Percentiles rank a stretch among this genome's conserved stretches.
Conservation (phyloP, 2,113 vertebrate genomes). For the Carassius gibelio region DNA sequence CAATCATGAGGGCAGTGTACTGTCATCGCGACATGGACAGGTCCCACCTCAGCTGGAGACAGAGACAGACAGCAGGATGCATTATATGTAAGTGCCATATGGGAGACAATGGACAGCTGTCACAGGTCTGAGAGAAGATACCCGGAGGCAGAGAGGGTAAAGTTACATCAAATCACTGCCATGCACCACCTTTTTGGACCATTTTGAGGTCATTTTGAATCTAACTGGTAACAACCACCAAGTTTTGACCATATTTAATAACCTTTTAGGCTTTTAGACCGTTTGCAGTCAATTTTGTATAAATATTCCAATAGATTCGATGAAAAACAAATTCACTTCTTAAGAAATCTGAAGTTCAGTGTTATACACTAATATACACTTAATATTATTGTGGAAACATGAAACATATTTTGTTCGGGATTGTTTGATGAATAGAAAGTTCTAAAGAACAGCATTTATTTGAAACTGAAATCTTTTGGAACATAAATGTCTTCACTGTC, state of each 20-base stretch:
- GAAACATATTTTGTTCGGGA: too few species aligned
- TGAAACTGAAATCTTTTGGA: too few species aligned
- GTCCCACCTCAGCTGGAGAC: background rate
- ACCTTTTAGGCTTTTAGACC: background rate
- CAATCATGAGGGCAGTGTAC: background rate
- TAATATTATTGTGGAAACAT: too few species aligned
- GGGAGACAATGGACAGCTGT: conserved; percentile 32
- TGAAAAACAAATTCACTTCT: background rate
- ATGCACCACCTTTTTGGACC: background rate
- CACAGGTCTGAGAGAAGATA: conserved; percentile 20
- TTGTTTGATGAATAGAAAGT: too few species aligned
- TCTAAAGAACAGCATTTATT: too few species aligned
- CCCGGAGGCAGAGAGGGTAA: conserved; percentile 12
- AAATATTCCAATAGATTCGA: background rate
- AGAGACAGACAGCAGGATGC: conserved; percentile 18
- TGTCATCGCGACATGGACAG: conserved; percentile 14
- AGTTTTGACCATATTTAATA: background rate
- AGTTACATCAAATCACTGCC: conserved; percentile 22
- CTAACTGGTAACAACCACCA: background rate
- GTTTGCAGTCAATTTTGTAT: background rate
- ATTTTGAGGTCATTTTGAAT: background rate
- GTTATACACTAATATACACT: background rate
- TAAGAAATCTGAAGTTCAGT: background rate
- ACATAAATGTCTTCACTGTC: too few species aligned
- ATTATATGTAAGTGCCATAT: conserved; percentile 34